Conservation (phyloP, 1,140 invertebrate species). For the Steinernema khuongi region DNA sequence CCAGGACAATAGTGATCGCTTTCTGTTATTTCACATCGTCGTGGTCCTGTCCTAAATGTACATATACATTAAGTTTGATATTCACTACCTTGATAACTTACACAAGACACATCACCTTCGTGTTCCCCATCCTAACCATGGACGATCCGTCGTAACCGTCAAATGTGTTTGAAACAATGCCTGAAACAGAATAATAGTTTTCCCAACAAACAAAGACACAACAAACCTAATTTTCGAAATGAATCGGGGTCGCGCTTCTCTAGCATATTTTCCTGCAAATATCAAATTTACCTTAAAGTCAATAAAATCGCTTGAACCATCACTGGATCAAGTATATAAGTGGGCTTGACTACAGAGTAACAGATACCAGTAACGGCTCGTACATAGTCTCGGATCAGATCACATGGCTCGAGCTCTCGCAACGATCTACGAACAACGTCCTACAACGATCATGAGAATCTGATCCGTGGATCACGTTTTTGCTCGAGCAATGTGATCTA, state of each 20-base stretch:
- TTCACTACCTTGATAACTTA: not conserved
- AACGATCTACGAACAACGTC: no score
- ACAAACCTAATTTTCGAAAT: not conserved
- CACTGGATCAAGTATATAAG: no score
- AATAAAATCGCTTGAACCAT: no score
- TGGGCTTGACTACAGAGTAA: no score
- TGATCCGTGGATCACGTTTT: no score
- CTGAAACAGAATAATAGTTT: not conserved
- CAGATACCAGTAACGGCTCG: no score
- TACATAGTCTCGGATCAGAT: no score
- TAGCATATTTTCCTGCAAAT: not conserved
- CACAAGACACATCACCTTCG: not conserved
- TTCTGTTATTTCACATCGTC: not conserved
- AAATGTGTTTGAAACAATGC: not conserved
- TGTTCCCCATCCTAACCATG: not conserved
- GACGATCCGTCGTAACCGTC: not conserved
- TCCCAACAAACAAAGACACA: no score
- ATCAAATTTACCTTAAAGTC: no score
- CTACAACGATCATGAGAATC: no score
- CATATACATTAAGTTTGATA: not conserved
- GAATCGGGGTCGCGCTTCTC: not conserved
- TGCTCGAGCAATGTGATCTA: no score
- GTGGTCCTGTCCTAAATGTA: not conserved
- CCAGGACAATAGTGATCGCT: not conserved
- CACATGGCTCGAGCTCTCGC: no score